Evolutionary conservation across 1,140 invertebrate genomes (phyloP).

Genomic region (Cydia pomonella): DNA sequence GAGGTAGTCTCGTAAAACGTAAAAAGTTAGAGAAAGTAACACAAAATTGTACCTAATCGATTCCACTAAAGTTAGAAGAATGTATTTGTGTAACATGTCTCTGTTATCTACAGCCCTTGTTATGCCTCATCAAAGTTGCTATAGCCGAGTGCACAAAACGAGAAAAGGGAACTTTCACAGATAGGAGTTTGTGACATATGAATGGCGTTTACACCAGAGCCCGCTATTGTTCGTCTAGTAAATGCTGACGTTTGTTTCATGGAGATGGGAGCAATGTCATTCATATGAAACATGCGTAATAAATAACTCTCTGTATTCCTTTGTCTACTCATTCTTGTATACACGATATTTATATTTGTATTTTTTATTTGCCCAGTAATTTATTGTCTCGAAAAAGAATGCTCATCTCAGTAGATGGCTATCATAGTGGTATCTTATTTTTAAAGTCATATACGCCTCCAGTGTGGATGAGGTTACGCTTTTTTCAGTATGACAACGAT

Average conservation of each 20-base stretch:
- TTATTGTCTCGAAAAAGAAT: too few relatives aligned
- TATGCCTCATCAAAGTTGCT: neutral
- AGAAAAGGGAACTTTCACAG: slow-evolving; percentile 21
- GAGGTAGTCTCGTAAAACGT: too few relatives aligned
- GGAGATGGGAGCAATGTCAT: neutral
- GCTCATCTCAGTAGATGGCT: too few relatives aligned
- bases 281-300: neutral
- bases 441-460: too few relatives aligned
- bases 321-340: neutral
- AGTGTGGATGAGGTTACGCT: too few relatives aligned
- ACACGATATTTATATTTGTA: neutral
- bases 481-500: too few relatives aligned
- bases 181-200: slow-evolving; percentile 18
- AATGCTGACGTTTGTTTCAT: slow-evolving; percentile 13
- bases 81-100: neutral
- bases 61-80: neutral
- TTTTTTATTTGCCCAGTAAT: too few relatives aligned
- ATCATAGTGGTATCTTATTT: too few relatives aligned
- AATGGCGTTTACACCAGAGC: neutral
- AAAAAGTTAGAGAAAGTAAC: too few relatives aligned
- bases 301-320: neutral
- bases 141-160: neutral
- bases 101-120: neutral
- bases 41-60: neutral
- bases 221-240: neutral